These are phyloP conservation scores for Automeris io DNA, from an alignment of 2,888 invertebrate genomes.

Conservation along the genomic window DNA sequence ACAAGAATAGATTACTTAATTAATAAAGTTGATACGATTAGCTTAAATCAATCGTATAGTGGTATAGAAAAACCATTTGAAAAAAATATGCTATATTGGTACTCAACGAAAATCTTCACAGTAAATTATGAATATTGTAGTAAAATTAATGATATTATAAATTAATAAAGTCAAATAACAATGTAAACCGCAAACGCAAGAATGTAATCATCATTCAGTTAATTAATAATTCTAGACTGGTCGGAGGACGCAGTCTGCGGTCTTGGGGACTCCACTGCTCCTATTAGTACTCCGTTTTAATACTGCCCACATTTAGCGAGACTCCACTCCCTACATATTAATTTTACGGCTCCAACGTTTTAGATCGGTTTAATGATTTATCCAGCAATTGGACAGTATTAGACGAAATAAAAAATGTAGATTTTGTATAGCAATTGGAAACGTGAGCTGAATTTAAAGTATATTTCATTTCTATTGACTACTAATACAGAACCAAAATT, in stretches of 20 bases:
- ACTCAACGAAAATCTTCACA: too few relatives aligned
- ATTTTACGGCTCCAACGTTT: slow-evolving; percentile 44
- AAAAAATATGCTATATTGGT: too few relatives aligned
- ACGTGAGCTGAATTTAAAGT: background rate
- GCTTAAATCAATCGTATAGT: too few relatives aligned
- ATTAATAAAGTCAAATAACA: slow-evolving; percentile 43
- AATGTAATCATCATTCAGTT: slow-evolving; percentile 69
- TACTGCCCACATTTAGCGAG: slow-evolving; percentile 61
- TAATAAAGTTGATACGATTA: too few relatives aligned
- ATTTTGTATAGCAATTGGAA: background rate
- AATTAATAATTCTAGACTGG: slow-evolving; percentile 73
- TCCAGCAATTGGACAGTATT: slow-evolving; percentile 2
- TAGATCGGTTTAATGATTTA: slow-evolving; percentile 9
- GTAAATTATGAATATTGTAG: too few relatives aligned
- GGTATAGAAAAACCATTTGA: too few relatives aligned
- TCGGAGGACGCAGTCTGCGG: slow-evolving; percentile 70
- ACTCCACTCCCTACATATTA: slow-evolving; percentile 65
- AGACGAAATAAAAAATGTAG: background rate
- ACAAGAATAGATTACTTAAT: too few relatives aligned
- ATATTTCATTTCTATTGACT: too few relatives aligned
- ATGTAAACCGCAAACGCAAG: slow-evolving; percentile 47
- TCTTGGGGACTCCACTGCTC: slow-evolving; percentile 32
- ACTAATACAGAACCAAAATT: too few relatives aligned
- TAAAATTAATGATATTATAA: too few relatives aligned
- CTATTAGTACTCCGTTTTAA: slow-evolving; percentile 65